Percentiles rank a stretch among this genome's conserved stretches.
These are phyloP conservation scores for Colletes gigas DNA, from an alignment of 1,140 invertebrate species.

Conservation along the genomic window DNA sequence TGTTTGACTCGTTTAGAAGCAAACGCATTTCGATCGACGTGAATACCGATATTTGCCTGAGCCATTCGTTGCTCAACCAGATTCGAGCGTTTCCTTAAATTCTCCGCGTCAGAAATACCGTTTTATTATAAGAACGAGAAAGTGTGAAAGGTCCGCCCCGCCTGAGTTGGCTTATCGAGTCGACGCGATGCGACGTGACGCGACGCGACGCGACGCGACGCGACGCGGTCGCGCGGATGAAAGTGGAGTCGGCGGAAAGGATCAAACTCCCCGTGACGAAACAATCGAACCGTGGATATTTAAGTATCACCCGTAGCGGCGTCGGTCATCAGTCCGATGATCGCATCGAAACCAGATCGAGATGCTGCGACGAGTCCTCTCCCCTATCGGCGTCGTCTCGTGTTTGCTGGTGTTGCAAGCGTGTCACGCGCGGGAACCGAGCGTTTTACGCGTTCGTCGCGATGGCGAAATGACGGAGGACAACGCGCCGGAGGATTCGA, in stretches of 20 bases:
- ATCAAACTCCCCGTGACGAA: slow-evolving; percentile 38
- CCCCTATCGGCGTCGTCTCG: slow-evolving; percentile 2
- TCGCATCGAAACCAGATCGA: slow-evolving; percentile 37
- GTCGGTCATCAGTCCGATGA: slow-evolving; percentile 50
- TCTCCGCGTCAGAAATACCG: not conserved
- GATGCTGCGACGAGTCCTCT: slow-evolving; percentile 41
- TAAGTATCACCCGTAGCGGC: slow-evolving; percentile 53
- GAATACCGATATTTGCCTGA: too few species aligned
- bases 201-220: too few species aligned
- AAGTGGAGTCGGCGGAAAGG: slow-evolving; percentile 53
- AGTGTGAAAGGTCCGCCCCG: slow-evolving; percentile 46
- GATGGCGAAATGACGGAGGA: not conserved
- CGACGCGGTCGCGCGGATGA: slow-evolving; percentile 57
- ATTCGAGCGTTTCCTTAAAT: not conserved
- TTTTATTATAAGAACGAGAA: slow-evolving; percentile 47
- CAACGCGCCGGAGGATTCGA: not conserved
- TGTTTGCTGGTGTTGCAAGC: slow-evolving; percentile 22
- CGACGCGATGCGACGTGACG: too few species aligned
- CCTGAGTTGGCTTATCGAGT: too few species aligned
- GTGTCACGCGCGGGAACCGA: slow-evolving; percentile 30
- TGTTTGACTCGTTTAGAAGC: too few species aligned
- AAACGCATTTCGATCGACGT: not conserved
- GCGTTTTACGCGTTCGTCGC: not conserved
- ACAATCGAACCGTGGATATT: slow-evolving; percentile 55
- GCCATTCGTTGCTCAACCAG: not conserved